These are phyloP conservation scores for Conomelus anceps DNA, from an alignment of 2,888 invertebrate genomes.

Conservation along the genomic window DNA sequence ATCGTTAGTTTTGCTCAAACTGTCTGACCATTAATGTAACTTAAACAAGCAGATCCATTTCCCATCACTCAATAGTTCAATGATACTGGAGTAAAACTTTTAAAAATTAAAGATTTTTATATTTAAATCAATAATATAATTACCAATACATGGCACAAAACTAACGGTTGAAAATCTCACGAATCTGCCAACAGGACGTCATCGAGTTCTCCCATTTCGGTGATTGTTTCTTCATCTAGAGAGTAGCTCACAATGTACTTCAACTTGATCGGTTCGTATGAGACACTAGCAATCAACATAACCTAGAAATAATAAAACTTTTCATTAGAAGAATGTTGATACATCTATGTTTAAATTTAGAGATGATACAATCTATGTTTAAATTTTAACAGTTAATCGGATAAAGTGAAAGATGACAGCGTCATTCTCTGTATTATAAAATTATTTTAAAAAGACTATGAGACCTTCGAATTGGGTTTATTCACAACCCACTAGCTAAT, in stretches of 20 bases:
- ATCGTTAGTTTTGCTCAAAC: too few relatives aligned
- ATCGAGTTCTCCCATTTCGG: conserved; percentile 70
- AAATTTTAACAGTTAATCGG: neutral
- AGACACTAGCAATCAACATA: conserved; percentile 8
- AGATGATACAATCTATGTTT: too few relatives aligned
- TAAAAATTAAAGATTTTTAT: too few relatives aligned
- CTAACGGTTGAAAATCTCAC: conserved; percentile 41
- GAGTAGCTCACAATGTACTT: conserved; percentile 71
- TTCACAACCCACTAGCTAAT: too few relatives aligned
- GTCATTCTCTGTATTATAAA: too few relatives aligned
- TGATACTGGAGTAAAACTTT: too few relatives aligned
- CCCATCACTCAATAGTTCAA: too few relatives aligned
- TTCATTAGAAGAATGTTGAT: neutral
- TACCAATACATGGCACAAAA: neutral
- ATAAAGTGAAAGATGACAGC: too few relatives aligned
- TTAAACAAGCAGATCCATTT: too few relatives aligned
- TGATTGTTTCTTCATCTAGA: conserved; percentile 67
- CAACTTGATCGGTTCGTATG: conserved; percentile 49
- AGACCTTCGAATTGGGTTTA: too few relatives aligned
- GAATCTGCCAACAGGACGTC: conserved; percentile 46
- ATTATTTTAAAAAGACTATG: too few relatives aligned
- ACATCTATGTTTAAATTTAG: neutral
- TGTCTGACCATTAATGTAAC: too few relatives aligned
- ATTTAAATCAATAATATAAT: neutral
- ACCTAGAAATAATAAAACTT: neutral